Evolutionary conservation across 1,140 invertebrate genomes (phyloP).

Genomic region (Bombus huntii): DNA sequence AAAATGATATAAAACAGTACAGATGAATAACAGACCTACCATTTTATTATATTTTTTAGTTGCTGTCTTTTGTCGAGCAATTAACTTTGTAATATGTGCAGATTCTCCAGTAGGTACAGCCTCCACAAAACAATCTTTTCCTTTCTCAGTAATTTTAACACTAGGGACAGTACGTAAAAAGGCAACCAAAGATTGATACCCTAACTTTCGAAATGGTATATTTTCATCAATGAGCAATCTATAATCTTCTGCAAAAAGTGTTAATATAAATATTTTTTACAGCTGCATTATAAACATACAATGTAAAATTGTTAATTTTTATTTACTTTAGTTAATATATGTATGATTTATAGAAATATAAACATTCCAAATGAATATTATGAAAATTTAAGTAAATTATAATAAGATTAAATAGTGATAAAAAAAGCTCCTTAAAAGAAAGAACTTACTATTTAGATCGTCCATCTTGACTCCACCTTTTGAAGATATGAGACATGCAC

Average conservation of each 20-base stretch:
- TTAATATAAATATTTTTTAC: conserved; percentile 1
- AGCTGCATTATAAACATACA: background rate
- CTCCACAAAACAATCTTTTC: conserved; percentile 82
- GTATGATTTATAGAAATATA: background rate
- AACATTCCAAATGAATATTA: background rate
- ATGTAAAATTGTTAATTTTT: background rate
- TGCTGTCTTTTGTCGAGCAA: conserved; percentile 83
- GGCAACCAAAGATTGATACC: conserved; percentile 83
- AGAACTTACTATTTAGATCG: conserved; percentile 60
- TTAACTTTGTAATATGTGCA: conserved; percentile 84
- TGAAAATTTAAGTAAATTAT: background rate
- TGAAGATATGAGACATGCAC: conserved; percentile 63
- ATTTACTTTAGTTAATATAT: background rate
- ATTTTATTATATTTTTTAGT: conserved; percentile 27
- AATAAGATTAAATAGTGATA: background rate
- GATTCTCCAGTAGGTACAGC: conserved; percentile 83
- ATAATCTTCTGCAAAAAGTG: conserved; percentile 82
- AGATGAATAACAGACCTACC: conserved; percentile 3
- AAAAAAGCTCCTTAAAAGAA: background rate
- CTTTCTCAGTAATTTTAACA: conserved; percentile 77
- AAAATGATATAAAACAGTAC: background rate
- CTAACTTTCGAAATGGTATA: conserved; percentile 85
- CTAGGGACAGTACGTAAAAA: conserved; percentile 83
- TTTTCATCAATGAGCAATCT: conserved; percentile 82
- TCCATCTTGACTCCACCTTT: conserved; percentile 69